Evolutionary conservation across 2,113 vertebrate genomes (phyloP), one percentile per base, ranked within the genome.

Genomic region (Cyrtonyx montezumae): DNA sequence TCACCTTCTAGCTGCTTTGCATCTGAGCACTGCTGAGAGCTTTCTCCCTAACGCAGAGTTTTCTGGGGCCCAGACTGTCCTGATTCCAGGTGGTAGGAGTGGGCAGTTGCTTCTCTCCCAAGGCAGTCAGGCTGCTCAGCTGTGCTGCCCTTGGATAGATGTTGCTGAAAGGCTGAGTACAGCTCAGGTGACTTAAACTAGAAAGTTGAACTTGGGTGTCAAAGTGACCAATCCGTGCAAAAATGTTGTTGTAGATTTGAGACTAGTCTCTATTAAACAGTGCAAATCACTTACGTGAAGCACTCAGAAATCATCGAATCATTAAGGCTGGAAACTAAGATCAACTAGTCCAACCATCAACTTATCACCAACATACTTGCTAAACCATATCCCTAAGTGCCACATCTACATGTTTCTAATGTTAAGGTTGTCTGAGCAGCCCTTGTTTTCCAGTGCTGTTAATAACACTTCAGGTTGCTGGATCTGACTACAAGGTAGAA

Each of bases 1-100:
- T 9, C 3, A 1, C 7, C 9, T 34, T 46, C 80, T 49, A 32
- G 1, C 37, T 63, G 2, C 42, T n/a, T 18, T 36, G 15, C 12
- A 4, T 15, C 62, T 46, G 23, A n/a, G 58, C 32, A 26, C 11
- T 9, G 79, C 49, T 87, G 40, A 1, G 58, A 55, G 34, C 45
- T 37, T 3, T 40, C 51, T 58, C 25, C 46, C 56, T 58, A 5
- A 11, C 4, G 42, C 51, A 11, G 46, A 36, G n/a, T 1, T 66
- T 34, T 1, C 53, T 37, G 56, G 32, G 70, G 17, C 25, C 42
- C 62, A 4, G 34, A 20, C 6, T 43, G 79, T 8, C 13, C 34
- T 46, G 46, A 2, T 18, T 15, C 2, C 2, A 9, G 63, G 37
- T 25, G 49, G 19, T 58, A n/a, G 37, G 15, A 21, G 34, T 4